Percentiles rank a stretch among this genome's conserved stretches.
Evolutionary conservation across 2,113 vertebrate genomes (phyloP).

Genomic region (Engystomops pustulosus): DNA sequence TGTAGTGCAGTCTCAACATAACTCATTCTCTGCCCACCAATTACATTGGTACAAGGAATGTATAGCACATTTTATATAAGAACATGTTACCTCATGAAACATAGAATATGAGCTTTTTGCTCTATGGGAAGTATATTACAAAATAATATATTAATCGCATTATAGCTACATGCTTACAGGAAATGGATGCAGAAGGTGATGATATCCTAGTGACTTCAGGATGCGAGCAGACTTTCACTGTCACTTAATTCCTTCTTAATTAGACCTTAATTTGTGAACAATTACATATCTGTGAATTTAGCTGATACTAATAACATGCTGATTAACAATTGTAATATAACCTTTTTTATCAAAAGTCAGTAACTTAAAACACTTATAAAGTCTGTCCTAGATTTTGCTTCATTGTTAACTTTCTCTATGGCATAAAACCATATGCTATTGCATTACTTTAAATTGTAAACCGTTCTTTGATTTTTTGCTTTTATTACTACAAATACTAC

Average conservation of each 20-base stretch:
- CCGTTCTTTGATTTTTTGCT: too few relatives aligned
- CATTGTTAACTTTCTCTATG: background rate
- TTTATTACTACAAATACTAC: too few relatives aligned
- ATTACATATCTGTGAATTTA: background rate
- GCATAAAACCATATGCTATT: background rate
- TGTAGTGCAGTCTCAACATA: too few relatives aligned
- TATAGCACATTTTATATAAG: too few relatives aligned
- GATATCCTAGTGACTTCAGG: conserved; percentile 5
- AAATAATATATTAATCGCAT: background rate
- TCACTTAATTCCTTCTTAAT: conserved; percentile 10
- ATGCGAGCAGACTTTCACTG: background rate
- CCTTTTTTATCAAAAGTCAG: background rate
- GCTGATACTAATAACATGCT: background rate
- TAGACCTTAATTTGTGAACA: background rate
- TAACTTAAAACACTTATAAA: background rate
- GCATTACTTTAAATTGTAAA: too few relatives aligned
- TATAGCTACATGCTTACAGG: background rate
- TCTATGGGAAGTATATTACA: background rate
- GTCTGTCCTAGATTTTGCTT: too few relatives aligned
- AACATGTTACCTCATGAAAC: background rate
- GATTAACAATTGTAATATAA: background rate
- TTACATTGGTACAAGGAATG: too few relatives aligned
- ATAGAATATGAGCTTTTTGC: background rate
- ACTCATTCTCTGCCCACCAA: too few relatives aligned
- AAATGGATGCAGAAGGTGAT: background rate